These are phyloP conservation scores for Epinotia brunnichana DNA, from an alignment of 2,888 invertebrate species.

Conservation along the genomic window DNA sequence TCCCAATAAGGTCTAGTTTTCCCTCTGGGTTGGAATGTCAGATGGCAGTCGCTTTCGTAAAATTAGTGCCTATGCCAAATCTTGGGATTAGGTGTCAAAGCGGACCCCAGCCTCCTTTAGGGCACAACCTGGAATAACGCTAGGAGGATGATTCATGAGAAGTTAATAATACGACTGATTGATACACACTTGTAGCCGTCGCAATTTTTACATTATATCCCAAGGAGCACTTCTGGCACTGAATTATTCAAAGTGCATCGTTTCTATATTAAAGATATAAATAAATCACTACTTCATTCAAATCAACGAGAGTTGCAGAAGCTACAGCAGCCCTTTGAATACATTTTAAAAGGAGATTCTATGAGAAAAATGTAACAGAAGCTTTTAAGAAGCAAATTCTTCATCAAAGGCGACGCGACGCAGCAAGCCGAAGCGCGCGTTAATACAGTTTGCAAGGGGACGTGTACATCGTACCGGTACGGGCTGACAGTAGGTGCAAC, in stretches of 20 bases:
- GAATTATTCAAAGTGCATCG: slow-evolving; percentile 7
- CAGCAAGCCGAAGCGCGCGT: slow-evolving; percentile 69
- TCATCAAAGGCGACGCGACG: slow-evolving; percentile 73
- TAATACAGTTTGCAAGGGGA: slow-evolving; percentile 73
- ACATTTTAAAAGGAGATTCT: slow-evolving; percentile 68
- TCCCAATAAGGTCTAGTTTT: too few relatives aligned
- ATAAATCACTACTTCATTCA: slow-evolving; percentile 3
- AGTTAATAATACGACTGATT: too few relatives aligned
- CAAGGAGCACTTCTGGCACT: slow-evolving; percentile 3
- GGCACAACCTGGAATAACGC: too few relatives aligned
- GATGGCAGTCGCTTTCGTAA: too few relatives aligned
- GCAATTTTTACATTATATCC: neutral
- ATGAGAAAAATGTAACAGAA: slow-evolving; percentile 71
- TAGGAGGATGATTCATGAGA: too few relatives aligned
- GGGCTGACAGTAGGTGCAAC: slow-evolving; percentile 1
- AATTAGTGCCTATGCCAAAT: too few relatives aligned
- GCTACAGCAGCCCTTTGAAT: slow-evolving; percentile 59
- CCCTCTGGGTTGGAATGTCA: too few relatives aligned
- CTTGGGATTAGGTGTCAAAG: too few relatives aligned
- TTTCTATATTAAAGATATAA: slow-evolving; percentile 1
- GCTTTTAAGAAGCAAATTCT: slow-evolving; percentile 77
- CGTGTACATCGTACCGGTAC: slow-evolving; percentile 47
- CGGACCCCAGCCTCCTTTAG: too few relatives aligned
- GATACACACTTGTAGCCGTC: neutral
- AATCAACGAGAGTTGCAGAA: slow-evolving; percentile 49